Conservation (phyloP, 2,888 invertebrate species). For the Netelia fuscicornis region DNA sequence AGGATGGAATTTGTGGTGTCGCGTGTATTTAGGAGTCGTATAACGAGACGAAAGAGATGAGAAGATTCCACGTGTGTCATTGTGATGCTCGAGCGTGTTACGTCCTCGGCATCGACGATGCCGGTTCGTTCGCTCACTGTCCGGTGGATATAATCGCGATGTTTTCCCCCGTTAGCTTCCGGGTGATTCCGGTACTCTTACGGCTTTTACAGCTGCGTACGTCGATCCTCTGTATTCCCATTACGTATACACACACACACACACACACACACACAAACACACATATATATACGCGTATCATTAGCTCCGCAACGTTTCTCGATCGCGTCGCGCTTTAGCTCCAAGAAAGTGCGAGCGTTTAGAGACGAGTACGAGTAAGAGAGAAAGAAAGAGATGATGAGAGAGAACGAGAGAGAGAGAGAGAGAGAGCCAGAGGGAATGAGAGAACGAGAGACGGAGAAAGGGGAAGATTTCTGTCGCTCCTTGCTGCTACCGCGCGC, state of each 20-base stretch:
- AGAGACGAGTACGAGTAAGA: background rate
- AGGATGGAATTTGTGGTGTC: constrained; percentile 11
- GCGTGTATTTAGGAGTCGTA: background rate
- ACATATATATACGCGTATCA: background rate
- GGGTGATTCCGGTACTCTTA: constrained; percentile 67
- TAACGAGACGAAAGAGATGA: constrained; percentile 13
- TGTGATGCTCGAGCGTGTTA: constrained; percentile 37
- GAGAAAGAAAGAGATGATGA: background rate
- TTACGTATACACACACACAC: constrained; percentile 9
- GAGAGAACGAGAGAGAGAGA: too few species aligned
- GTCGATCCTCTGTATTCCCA: constrained; percentile 46
- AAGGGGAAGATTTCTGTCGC: background rate
- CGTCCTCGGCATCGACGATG: constrained; percentile 9
- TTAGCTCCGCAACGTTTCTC: constrained; percentile 37
- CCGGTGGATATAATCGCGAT: constrained; percentile 61
- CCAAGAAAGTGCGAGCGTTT: constrained; percentile 46
- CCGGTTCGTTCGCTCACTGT: constrained; percentile 6
- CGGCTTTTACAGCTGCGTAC: constrained; percentile 63
- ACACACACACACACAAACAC: background rate
- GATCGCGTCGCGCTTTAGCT: constrained; percentile 34
- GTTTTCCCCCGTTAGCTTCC: constrained; percentile 68
- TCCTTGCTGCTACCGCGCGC: background rate
- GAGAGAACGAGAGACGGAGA: too few species aligned
- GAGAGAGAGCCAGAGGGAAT: background rate
- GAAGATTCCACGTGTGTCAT: constrained; percentile 65